Evolutionary conservation across 2,113 vertebrate species (phyloP), one percentile per base, ranked within the genome.

Genomic region (Petrocephalus microphthalmus): DNA sequence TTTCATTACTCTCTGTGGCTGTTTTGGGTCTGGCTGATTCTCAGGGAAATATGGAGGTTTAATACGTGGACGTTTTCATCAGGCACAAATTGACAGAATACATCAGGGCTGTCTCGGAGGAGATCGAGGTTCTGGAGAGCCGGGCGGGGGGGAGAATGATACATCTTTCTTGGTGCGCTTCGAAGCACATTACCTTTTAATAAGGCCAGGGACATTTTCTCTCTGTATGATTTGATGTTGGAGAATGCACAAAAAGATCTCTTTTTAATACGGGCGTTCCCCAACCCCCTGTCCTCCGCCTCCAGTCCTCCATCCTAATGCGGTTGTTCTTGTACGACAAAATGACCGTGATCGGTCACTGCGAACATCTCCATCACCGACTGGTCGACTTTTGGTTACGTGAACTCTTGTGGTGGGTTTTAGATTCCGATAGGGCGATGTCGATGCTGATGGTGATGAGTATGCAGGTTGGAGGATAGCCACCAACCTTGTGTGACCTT

Each of bases 141-240:
- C 89, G 82, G 89, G 42, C 42, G 71, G 86, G 89, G 88, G 90
- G 86, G 84, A 82, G 86, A 83, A 88, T 92, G 90, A 91, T 93
- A 90, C 90, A 92, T 94, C 93, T 92, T 92, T 91, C 20, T 91
- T 92, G 91, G 42, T 91, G 92, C 90, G 88, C 84, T 92, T 90
- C 85, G 89, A 91, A 94, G 91, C 92, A 92, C 93, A 95, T 94
- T 94, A 94, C 90, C 92, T 93, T 95, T 95, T 95, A 94, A 95
- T 94, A 93, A 93, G 93, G 92, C 89, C 91, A 93, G 91, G 92
- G 92, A 93, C 93, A 93, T 93, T 93, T 91, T 92, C 91, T 93
- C 92, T 89, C 89, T 92, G 92, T 89, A 89, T 91, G 92, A 95
- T 95, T 94, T 94, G 94, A 95, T 94, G 94, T 92, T 92, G 87